Evolutionary conservation across 2,888 invertebrate species (phyloP), one percentile per base, ranked within the genome.

Genomic region (Lithophane leautieri): DNA sequence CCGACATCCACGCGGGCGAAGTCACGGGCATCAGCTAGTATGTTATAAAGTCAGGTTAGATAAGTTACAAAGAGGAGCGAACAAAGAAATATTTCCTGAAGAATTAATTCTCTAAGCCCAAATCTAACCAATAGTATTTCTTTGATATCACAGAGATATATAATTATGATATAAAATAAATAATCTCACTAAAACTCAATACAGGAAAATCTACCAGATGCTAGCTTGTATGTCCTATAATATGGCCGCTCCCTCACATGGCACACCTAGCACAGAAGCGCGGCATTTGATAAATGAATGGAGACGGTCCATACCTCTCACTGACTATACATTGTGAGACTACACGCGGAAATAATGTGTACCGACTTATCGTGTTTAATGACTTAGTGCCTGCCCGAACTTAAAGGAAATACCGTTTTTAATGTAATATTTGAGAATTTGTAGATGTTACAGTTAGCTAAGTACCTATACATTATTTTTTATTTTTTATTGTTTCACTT

Each of bases 251-350:
- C 79, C 86, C 73, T 72, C 66, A 34, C 28, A n/a, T n/a, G n/a
- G n/a, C 62, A 19, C 56, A 47, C 52, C 54, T 74, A 67, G 42
- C 73, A 76, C 87, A 84, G 88, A 73, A 88, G 89, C 87, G 67
- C 70, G 54, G 65, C 81, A 34, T 54, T 85, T 89, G 89, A 89
- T 89, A 87, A 89, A 89, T 88, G 84, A 85, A 78, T 74, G 61
- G 70, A 83, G 88, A 81, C 69, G 82, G 68, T 70, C 63, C 69
- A 81, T 81, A 80, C 81, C 84, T 82, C 82, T 79, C 69, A 66
- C 80, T 77, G 83, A 50, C 84, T 52, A 86, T 89, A 88, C 88
- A 86, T 89, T 69, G 69, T 72, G 61, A 25, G 63, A 50, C 77
- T 79, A 74, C 78, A 78, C 76, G 66, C 86, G 70, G 73, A 77